phyloP scores from a whole-genome alignment of 2,113 vertebrate species.

The Seriola rivoliana region DNA sequence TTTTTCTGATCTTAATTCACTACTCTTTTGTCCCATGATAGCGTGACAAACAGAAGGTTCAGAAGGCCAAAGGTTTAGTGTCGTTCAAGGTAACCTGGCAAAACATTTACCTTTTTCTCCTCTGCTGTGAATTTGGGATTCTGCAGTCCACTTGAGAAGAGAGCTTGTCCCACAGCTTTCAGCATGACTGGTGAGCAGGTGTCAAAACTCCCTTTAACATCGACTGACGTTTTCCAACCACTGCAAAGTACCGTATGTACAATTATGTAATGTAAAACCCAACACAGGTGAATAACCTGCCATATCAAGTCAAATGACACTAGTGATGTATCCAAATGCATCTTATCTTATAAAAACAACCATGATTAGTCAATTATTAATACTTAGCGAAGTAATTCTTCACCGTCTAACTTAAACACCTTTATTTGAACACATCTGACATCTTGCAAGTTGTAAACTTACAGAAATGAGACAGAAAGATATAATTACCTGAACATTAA shows the following conservation, averaged over 20 bases:
- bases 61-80: slow-evolving; percentile 25
- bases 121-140: slow-evolving; percentile 76
- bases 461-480: neutral
- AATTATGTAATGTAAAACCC: too few species aligned
- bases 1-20: too few species aligned
- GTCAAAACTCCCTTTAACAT: neutral
- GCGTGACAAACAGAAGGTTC: too few species aligned
- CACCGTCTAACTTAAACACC: accelerated
- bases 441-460: neutral
- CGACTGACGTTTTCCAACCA: neutral
- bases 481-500: slow-evolving; percentile 21
- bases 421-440: neutral
- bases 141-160: slow-evolving; percentile 82
- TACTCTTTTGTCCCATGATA: too few species aligned
- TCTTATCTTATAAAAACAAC: neutral
- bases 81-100: neutral
- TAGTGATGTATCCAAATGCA: neutral
- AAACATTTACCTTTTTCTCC: slow-evolving; percentile 76
- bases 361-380: neutral
- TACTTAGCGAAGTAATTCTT: neutral
- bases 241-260: neutral
- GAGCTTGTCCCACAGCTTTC: slow-evolving; percentile 79
- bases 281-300: neutral
- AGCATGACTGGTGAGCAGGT: slow-evolving; percentile 74
- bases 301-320: slow-evolving; percentile 17